Evolutionary conservation across 2,797 vertebrate species (phyloP).

Genomic region (Scolopax rusticola): DNA sequence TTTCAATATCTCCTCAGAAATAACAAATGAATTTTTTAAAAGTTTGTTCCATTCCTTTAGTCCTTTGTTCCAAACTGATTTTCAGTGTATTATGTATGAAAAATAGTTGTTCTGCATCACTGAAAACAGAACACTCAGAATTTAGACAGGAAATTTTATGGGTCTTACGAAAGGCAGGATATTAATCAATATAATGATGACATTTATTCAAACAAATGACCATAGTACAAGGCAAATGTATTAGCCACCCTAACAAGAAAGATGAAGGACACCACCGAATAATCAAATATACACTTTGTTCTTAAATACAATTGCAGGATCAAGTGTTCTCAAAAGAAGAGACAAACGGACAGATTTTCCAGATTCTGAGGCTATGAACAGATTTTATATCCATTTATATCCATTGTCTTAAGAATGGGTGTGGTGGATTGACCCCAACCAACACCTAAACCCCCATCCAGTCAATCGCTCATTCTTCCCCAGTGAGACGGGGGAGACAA

Average conservation of each 20-base stretch:
- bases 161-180: not conserved
- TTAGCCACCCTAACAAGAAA: not conserved
- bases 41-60: not conserved
- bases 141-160: constrained; percentile 51
- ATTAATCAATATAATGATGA: constrained; percentile 47
- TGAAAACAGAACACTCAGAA: constrained; percentile 16
- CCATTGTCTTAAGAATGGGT: not conserved
- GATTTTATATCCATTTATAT: not conserved
- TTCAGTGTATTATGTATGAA: constrained; percentile 2
- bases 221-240: constrained; percentile 1
- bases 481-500: not conserved
- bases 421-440: not conserved
- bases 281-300: not conserved
- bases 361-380: not conserved
- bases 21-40: accelerated
- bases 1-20: not conserved
- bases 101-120: constrained; percentile 11
- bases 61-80: not conserved
- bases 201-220: constrained; percentile 57
- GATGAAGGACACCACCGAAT: not conserved
- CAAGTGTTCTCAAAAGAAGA: not conserved
- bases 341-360: not conserved
- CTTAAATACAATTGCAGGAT: not conserved
- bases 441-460: not conserved
- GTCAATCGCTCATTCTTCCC: not conserved